Evolutionary conservation across 2,113 vertebrate species (phyloP).

Genomic region (Meriones unguiculatus): DNA sequence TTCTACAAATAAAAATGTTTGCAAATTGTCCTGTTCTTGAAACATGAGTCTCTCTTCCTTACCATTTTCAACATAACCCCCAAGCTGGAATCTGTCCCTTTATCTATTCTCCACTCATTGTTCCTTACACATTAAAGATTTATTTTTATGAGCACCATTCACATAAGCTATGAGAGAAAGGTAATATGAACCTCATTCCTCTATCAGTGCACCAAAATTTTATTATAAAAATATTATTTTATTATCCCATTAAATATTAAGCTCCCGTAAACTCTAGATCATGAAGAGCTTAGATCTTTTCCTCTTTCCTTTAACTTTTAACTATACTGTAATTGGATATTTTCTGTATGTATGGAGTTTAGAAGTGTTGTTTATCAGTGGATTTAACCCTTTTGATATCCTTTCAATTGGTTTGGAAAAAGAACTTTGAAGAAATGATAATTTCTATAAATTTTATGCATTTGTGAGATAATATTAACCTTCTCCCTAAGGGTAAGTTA

Average conservation of each 20-base stretch:
- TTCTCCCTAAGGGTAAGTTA: background rate
- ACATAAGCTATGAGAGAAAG: background rate
- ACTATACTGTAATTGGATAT: background rate
- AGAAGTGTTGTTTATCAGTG: background rate
- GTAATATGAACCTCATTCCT: background rate
- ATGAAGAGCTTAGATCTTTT: background rate
- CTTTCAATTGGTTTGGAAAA: slow-evolving; percentile 12
- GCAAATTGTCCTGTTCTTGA: background rate
- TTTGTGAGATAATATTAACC: background rate
- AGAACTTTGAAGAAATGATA: background rate
- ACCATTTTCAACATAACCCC: background rate
- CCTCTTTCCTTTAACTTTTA: background rate
- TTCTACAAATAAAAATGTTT: background rate
- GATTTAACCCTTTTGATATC: background rate
- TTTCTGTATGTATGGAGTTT: background rate
- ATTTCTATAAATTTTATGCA: slow-evolving; percentile 42
- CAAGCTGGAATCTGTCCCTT: background rate
- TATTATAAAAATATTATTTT: background rate
- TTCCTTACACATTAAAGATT: background rate
- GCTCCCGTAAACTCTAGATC: background rate
- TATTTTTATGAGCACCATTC: background rate
- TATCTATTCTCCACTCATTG: background rate
- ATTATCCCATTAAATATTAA: background rate
- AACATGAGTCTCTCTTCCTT: background rate
- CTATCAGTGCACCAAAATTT: background rate